A percentile compares a stretch with the other conserved stretches of the same genome.
Conservation (phyloP, 2,113 vertebrate species). For the Dipodomys stephensi region DNA sequence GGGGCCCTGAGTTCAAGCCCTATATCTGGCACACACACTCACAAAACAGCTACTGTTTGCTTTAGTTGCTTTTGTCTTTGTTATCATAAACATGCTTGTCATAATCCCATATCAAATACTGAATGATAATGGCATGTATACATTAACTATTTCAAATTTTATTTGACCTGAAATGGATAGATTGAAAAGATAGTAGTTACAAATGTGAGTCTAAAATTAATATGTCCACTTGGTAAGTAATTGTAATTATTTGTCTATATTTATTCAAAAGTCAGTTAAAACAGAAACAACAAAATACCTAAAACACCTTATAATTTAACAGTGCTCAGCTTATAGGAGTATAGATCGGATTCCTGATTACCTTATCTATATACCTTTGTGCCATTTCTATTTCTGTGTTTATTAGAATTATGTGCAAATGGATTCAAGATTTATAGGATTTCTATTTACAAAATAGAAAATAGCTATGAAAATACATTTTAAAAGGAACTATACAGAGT, state of each 20-base stretch:
- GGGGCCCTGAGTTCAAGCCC: no score
- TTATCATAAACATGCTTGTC: not conserved
- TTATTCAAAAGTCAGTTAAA: not conserved
- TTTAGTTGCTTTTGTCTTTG: not conserved
- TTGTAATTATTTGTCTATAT: not conserved
- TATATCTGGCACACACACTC: no score
- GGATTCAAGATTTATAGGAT: not conserved
- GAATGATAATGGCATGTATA: not conserved
- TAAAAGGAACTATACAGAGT: not conserved
- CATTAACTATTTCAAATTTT: not conserved
- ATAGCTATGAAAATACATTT: not conserved
- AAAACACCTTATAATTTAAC: not conserved
- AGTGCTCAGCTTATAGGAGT: not conserved
- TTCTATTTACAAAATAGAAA: not conserved
- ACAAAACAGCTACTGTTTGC: not conserved
- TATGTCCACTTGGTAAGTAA: not conserved
- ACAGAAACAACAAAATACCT: not conserved
- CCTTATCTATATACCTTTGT: not conserved
- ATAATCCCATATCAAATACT: not conserved
- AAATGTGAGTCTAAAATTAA: conserved; percentile 3
- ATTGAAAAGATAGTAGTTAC: not conserved
- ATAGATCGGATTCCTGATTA: not conserved
- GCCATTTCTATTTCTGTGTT: not conserved
- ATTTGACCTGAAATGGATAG: not conserved
- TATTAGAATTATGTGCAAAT: not conserved